Evolutionary conservation across 2,113 vertebrate species (phyloP), one percentile per base, ranked within the genome.

Genomic region (Onychorhynchus coronatus): DNA sequence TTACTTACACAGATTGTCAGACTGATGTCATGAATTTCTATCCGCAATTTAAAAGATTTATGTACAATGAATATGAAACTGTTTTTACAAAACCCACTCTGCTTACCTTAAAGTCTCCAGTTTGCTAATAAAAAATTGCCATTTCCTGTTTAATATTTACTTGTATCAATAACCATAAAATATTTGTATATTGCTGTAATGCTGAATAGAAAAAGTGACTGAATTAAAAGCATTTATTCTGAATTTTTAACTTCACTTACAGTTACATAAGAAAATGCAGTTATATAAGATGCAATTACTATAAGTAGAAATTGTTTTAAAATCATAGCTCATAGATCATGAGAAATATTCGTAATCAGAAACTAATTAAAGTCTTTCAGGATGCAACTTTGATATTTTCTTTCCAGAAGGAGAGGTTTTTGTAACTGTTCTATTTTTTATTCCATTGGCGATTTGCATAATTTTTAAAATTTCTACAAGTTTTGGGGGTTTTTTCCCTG

Each of bases 371-470:
- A 20, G 33, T 74, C 3, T 44, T 41, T 52, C 20, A 68, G 3
- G 5, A 33, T 50, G 4, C 0, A 71, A 44, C 4, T 63, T 52
- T 17, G 7, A 33, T 25, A 2, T 27, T 41, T 63, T 61, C 52
- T 12, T 21, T 8, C 9, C 9, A 42, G 12, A 82, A 50, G 4
- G 7, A 72, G 3, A 35, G 1, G 1, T 74, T 3, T 30, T 93
- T 44, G 8, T 7, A 37, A 44, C 5, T 33, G 1, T 12, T 73
- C 2, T 33, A 7, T 0, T 0, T 53, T 58, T 62, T 28, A 28
- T 53, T 74, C 6, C 5, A 39, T 3, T 27, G 10, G 12, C 23
- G 6, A 22, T 35, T 80, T 63, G 4, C 5, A 77, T 0, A 0
- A 27, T 19, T 62, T 92, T 49, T 63, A 0, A 46, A 44, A 42